These are phyloP conservation scores for Andrena camellia DNA, from an alignment of 2,888 invertebrate genomes.

Conservation along the genomic window DNA sequence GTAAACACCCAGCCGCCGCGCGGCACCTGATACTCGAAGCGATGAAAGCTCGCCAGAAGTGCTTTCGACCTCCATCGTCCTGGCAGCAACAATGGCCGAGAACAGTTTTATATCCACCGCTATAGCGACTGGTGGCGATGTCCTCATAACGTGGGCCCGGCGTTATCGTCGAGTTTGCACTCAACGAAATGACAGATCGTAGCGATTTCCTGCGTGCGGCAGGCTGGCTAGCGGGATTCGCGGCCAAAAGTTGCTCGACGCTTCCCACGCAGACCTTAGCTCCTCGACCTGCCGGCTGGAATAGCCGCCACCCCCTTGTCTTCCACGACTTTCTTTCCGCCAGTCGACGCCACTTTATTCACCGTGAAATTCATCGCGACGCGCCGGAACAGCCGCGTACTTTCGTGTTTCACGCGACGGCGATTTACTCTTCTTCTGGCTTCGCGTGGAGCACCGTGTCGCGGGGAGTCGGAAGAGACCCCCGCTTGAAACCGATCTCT, in stretches of 20 bases:
- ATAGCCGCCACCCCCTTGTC: neutral
- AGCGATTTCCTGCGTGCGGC: slow-evolving; percentile 41
- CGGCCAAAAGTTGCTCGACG: slow-evolving; percentile 20
- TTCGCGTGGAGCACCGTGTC: slow-evolving; percentile 22
- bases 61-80: neutral
- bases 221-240: slow-evolving; percentile 17
- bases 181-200: slow-evolving; percentile 52
- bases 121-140: neutral
- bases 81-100: slow-evolving; percentile 15
- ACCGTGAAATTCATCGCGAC: slow-evolving; percentile 69
- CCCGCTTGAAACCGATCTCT: slow-evolving; percentile 27
- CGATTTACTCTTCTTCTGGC: slow-evolving; percentile 62
- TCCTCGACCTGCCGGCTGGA: neutral
- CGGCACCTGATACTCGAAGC: neutral
- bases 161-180: slow-evolving; percentile 35
- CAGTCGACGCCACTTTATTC: slow-evolving; percentile 59
- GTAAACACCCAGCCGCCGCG: neutral
- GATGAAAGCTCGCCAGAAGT: slow-evolving; percentile 11
- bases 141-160: neutral
- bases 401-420: slow-evolving; percentile 67
- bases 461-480: neutral
- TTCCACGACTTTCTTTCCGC: slow-evolving; percentile 27
- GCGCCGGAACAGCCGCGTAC: slow-evolving; percentile 55
- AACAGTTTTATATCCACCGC: slow-evolving; percentile 19
- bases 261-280: slow-evolving; percentile 6